phyloP scores from a whole-genome alignment of 2,113 vertebrate genomes.

The Serilophus lunatus region DNA sequence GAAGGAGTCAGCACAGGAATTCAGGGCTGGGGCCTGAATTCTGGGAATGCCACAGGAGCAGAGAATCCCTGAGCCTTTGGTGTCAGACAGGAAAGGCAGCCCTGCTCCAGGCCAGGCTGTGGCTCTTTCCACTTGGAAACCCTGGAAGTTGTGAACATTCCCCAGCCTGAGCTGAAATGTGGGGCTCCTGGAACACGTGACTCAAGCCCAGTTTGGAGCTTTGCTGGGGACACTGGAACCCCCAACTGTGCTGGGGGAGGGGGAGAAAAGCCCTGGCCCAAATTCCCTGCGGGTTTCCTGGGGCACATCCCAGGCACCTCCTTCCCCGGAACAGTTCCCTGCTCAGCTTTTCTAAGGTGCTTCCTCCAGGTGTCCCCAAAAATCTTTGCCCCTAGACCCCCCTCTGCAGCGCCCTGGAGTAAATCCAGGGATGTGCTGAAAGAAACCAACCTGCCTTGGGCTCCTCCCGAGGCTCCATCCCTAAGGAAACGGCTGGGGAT shows the following conservation, averaged over 20 bases:
- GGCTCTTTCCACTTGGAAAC: not conserved
- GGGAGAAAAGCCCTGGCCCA: not conserved
- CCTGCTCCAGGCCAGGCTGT: not conserved
- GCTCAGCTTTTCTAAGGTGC: not conserved
- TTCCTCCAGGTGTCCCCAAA: not conserved
- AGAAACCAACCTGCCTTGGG: rapidly evolving
- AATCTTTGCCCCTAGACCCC: not conserved
- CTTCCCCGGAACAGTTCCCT: not conserved
- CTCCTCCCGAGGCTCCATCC: rapidly evolving
- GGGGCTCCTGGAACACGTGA: rapidly evolving
- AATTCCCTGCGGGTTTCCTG: not conserved
- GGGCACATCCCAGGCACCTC: not conserved
- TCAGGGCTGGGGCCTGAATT: not conserved
- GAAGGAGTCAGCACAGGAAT: not conserved
- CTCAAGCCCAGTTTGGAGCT: not conserved
- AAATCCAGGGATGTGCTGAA: not conserved
- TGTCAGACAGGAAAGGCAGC: not conserved
- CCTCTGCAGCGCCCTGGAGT: not conserved
- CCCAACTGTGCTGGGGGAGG: not conserved
- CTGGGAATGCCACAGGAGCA: not conserved
- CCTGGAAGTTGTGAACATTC: not conserved
- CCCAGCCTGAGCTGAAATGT: not conserved
- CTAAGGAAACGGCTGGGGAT: not conserved
- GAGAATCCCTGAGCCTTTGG: not conserved
- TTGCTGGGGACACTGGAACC: not conserved